Conservation (phyloP, 2,888 invertebrate genomes). For the Drosophila basisetae region DNA sequence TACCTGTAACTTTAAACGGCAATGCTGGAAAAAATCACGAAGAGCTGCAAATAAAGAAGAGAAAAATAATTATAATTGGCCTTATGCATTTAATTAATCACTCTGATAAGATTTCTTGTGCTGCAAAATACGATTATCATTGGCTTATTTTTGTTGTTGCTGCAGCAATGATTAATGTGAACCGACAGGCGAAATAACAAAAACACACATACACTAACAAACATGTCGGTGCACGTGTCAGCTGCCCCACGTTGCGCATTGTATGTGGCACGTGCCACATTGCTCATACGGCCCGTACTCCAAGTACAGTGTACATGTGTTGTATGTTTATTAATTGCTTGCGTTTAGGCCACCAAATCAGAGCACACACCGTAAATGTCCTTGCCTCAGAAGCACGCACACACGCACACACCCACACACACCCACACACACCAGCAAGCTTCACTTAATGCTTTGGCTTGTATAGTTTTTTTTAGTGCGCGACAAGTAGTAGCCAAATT, state of each 20-base stretch:
- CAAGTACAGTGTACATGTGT: conserved; percentile 29
- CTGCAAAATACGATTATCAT: conserved; percentile 16
- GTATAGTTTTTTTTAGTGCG: conserved; percentile 43
- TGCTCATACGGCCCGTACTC: conserved; percentile 46
- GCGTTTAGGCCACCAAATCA: conserved; percentile 36
- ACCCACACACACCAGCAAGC: not conserved
- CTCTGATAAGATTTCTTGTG: not conserved
- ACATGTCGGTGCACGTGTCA: conserved; percentile 37
- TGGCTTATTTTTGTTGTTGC: conserved; percentile 4
- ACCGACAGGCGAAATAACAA: conserved; percentile 37
- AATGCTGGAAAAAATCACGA: not conserved
- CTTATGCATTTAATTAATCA: conserved; percentile 23
- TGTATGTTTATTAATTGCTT: conserved; percentile 61
- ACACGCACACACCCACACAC: not conserved
- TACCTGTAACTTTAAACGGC: conserved; percentile 22
- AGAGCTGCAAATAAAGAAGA: conserved; percentile 27
- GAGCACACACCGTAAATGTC: conserved; percentile 18
- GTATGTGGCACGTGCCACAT: conserved; percentile 53
- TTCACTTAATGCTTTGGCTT: conserved; percentile 20
- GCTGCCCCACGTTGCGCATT: conserved; percentile 33
- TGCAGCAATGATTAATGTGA: conserved; percentile 51
- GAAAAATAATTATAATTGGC: conserved; percentile 14
- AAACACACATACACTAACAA: conserved; percentile 12
- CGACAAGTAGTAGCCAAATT: conserved; percentile 54
- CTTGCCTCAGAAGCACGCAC: conserved; percentile 10